Percentiles rank a stretch among this genome's conserved stretches.
phyloP scores from a whole-genome alignment of 1,140 invertebrate genomes.

The Leguminivora glycinivorella region DNA sequence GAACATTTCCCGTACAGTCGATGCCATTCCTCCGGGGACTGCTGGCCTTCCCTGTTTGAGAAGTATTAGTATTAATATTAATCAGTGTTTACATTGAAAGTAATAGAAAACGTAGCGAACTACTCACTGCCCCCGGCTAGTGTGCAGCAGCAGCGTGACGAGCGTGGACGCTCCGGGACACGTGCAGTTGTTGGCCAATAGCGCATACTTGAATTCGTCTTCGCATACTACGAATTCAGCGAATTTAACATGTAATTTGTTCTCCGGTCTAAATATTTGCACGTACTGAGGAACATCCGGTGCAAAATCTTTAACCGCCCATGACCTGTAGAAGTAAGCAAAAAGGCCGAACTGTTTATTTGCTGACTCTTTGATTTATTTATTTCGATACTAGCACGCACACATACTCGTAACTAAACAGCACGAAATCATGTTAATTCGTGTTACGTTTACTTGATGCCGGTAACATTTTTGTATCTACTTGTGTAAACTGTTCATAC shows the following conservation, averaged over 20 bases:
- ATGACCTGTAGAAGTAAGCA: conserved; percentile 82
- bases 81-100: too few species aligned
- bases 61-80: neutral
- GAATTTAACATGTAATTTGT: conserved; percentile 99
- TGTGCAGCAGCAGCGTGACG: conserved; percentile 96
- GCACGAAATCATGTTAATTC: too few species aligned
- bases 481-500: too few species aligned
- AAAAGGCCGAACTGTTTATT: neutral
- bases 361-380: neutral
- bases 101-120: neutral
- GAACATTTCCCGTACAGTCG: conserved; percentile 97
- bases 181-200: conserved; percentile 98
- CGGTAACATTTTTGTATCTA: too few species aligned
- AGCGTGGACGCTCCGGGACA: conserved; percentile 98
- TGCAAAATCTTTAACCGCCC: conserved; percentile 99
- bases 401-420: too few species aligned
- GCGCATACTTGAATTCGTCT: conserved; percentile 98
- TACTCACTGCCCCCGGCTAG: conserved; percentile 96
- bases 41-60: conserved; percentile 93
- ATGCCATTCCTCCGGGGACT: conserved; percentile 98
- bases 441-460: too few species aligned
- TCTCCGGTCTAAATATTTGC: conserved; percentile 98
- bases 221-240: conserved; percentile 98
- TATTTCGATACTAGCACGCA: too few species aligned
- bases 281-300: conserved; percentile 98